Percentiles rank a stretch among this genome's conserved stretches.
Evolutionary conservation across 2,797 vertebrate species (phyloP).

Genomic region (Phylloscopus collybita): DNA sequence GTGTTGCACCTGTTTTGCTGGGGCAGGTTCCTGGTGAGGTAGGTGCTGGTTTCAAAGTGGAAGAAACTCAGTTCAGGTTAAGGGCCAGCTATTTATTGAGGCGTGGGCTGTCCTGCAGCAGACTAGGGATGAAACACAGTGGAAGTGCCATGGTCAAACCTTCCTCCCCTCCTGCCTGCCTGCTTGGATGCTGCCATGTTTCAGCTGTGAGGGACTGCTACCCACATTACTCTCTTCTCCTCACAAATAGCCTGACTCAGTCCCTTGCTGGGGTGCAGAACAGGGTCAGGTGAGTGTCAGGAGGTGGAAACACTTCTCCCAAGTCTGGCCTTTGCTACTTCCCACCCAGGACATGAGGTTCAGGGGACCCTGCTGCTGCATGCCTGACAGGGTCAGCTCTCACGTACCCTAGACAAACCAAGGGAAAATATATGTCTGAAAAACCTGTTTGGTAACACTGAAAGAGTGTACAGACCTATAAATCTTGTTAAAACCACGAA

Average conservation of each 20-base stretch:
- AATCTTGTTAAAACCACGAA: conserved; percentile 8
- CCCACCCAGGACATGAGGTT: accelerated
- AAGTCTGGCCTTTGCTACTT: neutral
- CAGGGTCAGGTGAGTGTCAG: neutral
- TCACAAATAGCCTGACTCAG: neutral
- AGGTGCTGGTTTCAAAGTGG: neutral
- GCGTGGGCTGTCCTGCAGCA: neutral
- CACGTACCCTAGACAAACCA: neutral
- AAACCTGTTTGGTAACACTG: neutral
- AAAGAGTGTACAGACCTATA: neutral
- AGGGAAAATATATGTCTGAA: neutral
- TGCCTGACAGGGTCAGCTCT: neutral
- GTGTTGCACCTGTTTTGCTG: neutral
- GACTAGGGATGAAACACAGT: neutral
- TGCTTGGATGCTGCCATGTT: neutral
- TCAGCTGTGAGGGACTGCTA: neutral
- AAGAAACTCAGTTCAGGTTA: neutral
- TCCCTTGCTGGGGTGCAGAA: neutral
- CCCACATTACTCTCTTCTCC: neutral
- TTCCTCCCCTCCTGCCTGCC: neutral
- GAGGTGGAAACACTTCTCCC: neutral
- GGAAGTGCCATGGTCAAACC: neutral
- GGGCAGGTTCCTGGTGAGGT: neutral
- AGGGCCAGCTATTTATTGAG: neutral
- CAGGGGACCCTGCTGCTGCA: neutral